These are phyloP conservation scores for Halichondria panicea DNA, from an alignment of 37 sponge, comb jelly and placozoan genomes.

Conservation along the genomic window DNA sequence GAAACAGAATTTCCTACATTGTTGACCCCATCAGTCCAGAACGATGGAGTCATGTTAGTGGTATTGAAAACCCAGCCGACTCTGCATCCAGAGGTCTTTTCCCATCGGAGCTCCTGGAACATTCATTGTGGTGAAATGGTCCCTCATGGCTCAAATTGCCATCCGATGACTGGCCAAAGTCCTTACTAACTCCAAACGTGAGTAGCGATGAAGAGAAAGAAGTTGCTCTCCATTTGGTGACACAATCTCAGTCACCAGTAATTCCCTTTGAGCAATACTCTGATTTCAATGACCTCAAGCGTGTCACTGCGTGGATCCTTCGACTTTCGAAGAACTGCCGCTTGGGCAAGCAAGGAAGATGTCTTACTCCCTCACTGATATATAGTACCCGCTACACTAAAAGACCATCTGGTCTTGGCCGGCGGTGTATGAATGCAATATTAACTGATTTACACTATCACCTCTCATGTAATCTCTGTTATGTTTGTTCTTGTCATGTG, in stretches of 20 bases:
- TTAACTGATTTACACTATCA: too few species aligned
- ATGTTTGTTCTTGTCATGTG: too few species aligned
- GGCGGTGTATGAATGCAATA: too few species aligned
- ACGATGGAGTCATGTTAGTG: not conserved
- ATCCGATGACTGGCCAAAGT: not conserved
- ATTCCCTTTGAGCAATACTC: slow-evolving; percentile 4
- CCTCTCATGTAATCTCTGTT: too few species aligned
- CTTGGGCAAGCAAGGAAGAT: too few species aligned
- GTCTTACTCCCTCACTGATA: too few species aligned
- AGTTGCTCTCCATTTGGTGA: slow-evolving; percentile 7
- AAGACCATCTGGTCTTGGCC: too few species aligned
- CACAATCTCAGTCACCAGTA: not conserved
- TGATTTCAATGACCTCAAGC: not conserved
- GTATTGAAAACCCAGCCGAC: slow-evolving; percentile 30
- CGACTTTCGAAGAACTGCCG: slow-evolving; percentile 32
- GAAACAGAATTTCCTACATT: slow-evolving; percentile 20
- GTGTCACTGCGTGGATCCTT: slow-evolving; percentile 19
- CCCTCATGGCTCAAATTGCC: slow-evolving; percentile 18
- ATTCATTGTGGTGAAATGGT: slow-evolving; percentile 39
- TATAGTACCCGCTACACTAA: too few species aligned
- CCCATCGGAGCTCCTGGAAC: not conserved
- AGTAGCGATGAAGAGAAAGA: not conserved
- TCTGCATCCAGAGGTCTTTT: slow-evolving; percentile 10
- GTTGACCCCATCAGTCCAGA: slow-evolving; percentile 13
- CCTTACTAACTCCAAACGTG: not conserved